Conservation (phyloP, 2,888 invertebrate species). For the Thymelicus acteon region DNA sequence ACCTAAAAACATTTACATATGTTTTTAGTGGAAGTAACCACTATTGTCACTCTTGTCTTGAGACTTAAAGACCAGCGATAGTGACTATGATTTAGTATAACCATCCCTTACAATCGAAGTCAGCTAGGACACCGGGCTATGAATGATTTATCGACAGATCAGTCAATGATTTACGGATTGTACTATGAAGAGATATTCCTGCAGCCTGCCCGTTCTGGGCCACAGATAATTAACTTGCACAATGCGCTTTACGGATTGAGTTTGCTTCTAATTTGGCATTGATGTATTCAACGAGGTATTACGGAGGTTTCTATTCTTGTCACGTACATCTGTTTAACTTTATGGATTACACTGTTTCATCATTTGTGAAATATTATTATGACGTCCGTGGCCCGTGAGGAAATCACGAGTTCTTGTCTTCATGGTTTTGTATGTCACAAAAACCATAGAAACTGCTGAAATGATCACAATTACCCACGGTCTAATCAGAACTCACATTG, state of each 20-base stretch:
- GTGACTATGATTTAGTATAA: not conserved
- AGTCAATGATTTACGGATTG: conserved; percentile 10
- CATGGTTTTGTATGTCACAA: too few relatives aligned
- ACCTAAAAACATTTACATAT: too few relatives aligned
- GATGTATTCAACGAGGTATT: conserved; percentile 1
- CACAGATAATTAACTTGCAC: conserved; percentile 8
- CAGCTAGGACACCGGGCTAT: conserved; percentile 5
- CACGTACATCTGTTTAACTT: conserved; percentile 4
- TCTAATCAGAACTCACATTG: too few relatives aligned
- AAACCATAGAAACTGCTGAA: too few relatives aligned
- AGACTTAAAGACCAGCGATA: not conserved
- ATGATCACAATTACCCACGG: too few relatives aligned
- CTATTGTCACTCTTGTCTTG: not conserved
- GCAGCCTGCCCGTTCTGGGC: not conserved
- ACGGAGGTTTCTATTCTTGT: not conserved
- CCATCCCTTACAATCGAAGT: not conserved
- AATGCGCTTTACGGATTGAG: conserved; percentile 13
- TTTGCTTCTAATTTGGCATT: conserved; percentile 13
- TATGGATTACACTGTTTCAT: conserved; percentile 1
- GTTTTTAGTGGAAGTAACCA: too few relatives aligned
- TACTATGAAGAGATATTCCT: conserved; percentile 8
- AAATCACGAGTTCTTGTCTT: too few relatives aligned
- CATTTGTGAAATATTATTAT: not conserved
- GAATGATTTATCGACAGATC: conserved; percentile 38
- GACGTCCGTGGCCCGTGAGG: too few relatives aligned